Evolutionary conservation across 2,888 invertebrate genomes (phyloP), one percentile per base, ranked within the genome.

Genomic region (Drosophila neutralis): DNA sequence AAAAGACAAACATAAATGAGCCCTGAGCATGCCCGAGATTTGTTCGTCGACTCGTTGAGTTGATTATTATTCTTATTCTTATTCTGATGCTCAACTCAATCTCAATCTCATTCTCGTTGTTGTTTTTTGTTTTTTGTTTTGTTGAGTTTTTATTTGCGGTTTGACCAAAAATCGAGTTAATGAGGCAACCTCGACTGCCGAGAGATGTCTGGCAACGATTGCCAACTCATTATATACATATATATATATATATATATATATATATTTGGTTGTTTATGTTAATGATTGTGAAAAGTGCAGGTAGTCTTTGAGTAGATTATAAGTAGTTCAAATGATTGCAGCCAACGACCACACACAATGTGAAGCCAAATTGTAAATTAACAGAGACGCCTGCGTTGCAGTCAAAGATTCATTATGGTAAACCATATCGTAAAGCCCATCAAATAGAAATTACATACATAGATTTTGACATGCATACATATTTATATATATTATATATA

Each of bases 221-320:
- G 82, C 73, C 84, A 82, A 73, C 87, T 83, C 81, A 88, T 86
- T 11, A 33, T 31, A 31, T 8, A 8, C 0, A 33, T 33, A 33
- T 3, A 10, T 33, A 11, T 33, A 10, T 33, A 33, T 10, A 31
- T 31, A 10, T 31, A 31, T 31, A 31, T 33, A 33, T 33, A 10
- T 33, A 4, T 33, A 4, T 29, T 0, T 63, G 69, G n/a, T 31
- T 83, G 82, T 87, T 87, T 89, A 89, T 89, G 89, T 72, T 85
- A 85, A 85, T 85, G 89, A 87, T 83, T 86, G 76, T 79, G 71
- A 79, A 76, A 62, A 67, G 80, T 79, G 85, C 83, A 75, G 80
- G 80, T 79, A 75, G 80, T 68, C 53, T 42, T 29, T 36, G 36
- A 38, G 18, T 21, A 56, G 52, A 45, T 62, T 61, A 24, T 53